Conservation (phyloP, 2,888 invertebrate genomes). For the Ceriagrion tenellum region DNA sequence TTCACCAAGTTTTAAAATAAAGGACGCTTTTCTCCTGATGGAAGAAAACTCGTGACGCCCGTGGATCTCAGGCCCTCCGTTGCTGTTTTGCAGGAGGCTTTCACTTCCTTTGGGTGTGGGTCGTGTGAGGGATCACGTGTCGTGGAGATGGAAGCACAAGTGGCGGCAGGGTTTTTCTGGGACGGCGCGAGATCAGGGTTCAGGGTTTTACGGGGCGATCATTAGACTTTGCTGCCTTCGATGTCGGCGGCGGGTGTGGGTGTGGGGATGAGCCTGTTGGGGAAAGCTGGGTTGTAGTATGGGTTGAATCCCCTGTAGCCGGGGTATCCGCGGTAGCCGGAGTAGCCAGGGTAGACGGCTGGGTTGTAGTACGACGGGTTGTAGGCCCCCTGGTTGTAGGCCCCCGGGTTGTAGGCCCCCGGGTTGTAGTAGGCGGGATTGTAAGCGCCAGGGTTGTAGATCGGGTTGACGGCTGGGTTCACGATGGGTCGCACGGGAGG, state of each 20-base stretch:
- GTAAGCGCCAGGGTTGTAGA: not conserved
- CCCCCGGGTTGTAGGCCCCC: not conserved
- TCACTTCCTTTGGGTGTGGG: not conserved
- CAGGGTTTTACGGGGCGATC: not conserved
- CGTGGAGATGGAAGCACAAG: not conserved
- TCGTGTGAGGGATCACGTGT: not conserved
- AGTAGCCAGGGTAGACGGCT: not conserved
- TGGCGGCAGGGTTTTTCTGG: constrained; percentile 34
- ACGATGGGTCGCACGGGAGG: not conserved
- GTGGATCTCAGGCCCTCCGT: not conserved
- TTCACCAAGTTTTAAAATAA: not conserved
- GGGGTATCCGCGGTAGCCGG: constrained; percentile 33
- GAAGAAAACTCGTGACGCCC: not conserved
- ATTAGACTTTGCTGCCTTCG: not conserved
- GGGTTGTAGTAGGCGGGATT: not conserved
- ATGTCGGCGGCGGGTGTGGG: not conserved
- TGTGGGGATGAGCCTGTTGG: constrained; percentile 7
- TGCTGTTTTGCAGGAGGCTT: not conserved
- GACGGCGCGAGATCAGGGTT: not conserved
- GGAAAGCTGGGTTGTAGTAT: constrained; percentile 61
- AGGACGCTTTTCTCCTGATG: not conserved
- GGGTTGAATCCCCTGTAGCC: constrained; percentile 24
- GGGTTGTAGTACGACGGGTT: constrained; percentile 39
- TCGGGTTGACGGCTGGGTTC: not conserved
- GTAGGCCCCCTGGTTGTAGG: constrained; percentile 16